Evolutionary conservation across 2,797 vertebrate species (phyloP), one percentile per base, ranked within the genome.

Genomic region (Phrynocephalus guinanensis): DNA sequence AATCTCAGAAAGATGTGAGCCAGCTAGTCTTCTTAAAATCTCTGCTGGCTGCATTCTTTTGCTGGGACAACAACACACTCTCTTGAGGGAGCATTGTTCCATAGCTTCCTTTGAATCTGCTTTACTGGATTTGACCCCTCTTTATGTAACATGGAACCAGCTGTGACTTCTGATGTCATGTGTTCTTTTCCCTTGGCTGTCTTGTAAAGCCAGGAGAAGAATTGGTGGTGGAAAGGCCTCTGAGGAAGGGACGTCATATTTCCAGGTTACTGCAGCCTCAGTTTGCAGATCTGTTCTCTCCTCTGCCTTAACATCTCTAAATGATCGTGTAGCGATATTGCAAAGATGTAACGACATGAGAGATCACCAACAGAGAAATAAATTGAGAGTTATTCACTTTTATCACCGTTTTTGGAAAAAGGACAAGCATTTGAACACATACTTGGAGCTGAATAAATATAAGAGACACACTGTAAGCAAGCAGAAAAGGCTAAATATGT

Each of bases 341-440:
- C 78, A 26, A 94, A 87, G 84, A 93, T 84, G 89, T 90, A 94
- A 96, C 92, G 91, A 95, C 82, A 89, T 81, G 50, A 93, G 93
- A 90, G 76, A 83, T 83, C 82, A 81, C 90, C 91, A 95, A 90
- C 5, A 76, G 87, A 92, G 38, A 92, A 93, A 87, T 93, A 87
- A 94, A 92, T 87, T 88, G 89, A 94, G 90, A 81, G 60, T 22
- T 6, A 10, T 91, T 94, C 86, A 92, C 91, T 94, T 94, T 94
- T 85, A 89, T 87, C 86, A 93, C 85, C 78, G 75, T 79, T 82
- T 82, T 82, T 82, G 15, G 91, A 84, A 50, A 90, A 94, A 88
- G 93, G 89, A 86, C 30, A 86, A 93, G 80, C 22, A 88, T 86
- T 88, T 91, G 91, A 91, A 82, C 79, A 77, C 89, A 93, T 93